phyloP scores from a whole-genome alignment of 2,113 vertebrate species.

The Mormyrus iriodes region DNA sequence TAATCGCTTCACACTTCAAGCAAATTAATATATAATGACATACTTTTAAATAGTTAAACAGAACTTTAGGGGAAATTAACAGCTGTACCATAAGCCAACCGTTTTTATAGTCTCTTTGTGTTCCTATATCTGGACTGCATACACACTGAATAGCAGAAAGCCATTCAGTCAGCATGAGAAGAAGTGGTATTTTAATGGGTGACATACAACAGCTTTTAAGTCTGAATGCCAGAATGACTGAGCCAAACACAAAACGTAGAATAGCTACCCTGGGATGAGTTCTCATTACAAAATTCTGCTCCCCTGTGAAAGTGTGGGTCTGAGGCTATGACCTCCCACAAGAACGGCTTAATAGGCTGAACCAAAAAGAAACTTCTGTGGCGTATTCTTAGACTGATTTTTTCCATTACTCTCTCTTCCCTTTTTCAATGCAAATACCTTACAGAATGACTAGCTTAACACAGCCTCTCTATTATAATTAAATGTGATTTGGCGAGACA shows the following conservation, averaged over 20 bases:
- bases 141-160: background rate
- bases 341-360: background rate
- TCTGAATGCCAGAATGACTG: background rate
- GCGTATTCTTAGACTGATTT: background rate
- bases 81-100: background rate
- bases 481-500: background rate
- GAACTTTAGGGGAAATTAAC: background rate
- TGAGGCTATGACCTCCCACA: background rate
- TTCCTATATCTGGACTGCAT: background rate
- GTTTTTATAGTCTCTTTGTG: background rate
- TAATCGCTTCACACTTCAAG: background rate
- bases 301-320: background rate
- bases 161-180: background rate
- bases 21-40: background rate
- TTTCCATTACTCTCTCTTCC: background rate
- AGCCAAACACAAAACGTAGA: background rate
- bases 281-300: slow-evolving; percentile 4
- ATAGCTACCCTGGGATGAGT: background rate
- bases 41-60: background rate
- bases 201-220: background rate
- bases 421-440: background rate
- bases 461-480: slow-evolving; percentile 9
- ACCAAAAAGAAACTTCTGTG: background rate
- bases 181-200: background rate
- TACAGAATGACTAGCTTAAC: slow-evolving; percentile 1